These are phyloP conservation scores for Chymomyza amoena DNA, from an alignment of 2,888 invertebrate genomes.

Conservation along the genomic window DNA sequence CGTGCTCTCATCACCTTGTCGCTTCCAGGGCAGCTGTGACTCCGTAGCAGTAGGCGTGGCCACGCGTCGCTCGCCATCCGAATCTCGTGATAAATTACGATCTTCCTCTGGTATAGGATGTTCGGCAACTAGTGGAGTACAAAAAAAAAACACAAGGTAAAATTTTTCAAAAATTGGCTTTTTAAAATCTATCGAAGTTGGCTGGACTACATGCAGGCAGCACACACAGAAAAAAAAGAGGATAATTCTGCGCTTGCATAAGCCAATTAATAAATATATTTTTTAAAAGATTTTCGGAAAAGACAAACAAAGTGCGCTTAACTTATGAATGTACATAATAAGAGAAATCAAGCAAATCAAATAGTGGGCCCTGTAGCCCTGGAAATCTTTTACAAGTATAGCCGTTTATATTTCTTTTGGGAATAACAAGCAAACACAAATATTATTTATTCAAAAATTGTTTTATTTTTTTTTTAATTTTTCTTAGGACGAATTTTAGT, in stretches of 20 bases:
- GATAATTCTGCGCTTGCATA: neutral
- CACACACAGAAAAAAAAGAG: neutral
- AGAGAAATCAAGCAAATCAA: slow-evolving; percentile 1
- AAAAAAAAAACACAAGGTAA: neutral
- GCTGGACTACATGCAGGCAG: neutral
- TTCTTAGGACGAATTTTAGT: too few relatives aligned
- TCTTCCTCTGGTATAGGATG: slow-evolving; percentile 77
- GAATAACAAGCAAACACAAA: neutral
- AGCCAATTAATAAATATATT: neutral
- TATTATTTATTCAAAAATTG: too few relatives aligned
- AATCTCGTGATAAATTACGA: slow-evolving; percentile 74
- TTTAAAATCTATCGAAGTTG: neutral
- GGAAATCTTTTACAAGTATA: neutral
- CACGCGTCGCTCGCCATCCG: slow-evolving; percentile 85
- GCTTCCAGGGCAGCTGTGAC: slow-evolving; percentile 95
- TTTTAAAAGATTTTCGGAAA: neutral
- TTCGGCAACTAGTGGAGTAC: slow-evolving; percentile 71
- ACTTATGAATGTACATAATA: slow-evolving; percentile 17
- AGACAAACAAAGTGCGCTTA: slow-evolving; percentile 47
- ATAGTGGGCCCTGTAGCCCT: too few relatives aligned
- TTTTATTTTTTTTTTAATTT: too few relatives aligned
- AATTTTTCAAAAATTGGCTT: neutral
- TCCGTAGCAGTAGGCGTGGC: slow-evolving; percentile 94
- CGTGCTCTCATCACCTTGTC: slow-evolving; percentile 85
- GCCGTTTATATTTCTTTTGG: neutral